phyloP scores from a whole-genome alignment of 92 coral and sea anemone species.

The Anthopleura xanthogrammica region DNA sequence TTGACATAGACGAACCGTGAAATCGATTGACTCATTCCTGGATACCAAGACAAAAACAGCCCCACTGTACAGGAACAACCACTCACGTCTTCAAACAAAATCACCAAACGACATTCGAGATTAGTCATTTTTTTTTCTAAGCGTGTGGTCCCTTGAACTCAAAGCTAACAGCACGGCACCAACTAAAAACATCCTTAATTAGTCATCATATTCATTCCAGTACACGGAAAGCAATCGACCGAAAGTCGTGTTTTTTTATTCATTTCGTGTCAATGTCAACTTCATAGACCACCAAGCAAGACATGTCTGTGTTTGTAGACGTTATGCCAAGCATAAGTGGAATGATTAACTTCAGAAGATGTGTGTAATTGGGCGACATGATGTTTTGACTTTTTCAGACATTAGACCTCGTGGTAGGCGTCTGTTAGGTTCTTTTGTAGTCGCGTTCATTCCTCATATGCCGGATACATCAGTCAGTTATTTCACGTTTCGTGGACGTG shows the following conservation, averaged over 20 bases:
- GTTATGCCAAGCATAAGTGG: background rate
- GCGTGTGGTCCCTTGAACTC: background rate
- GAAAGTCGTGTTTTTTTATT: background rate
- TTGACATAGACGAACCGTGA: background rate
- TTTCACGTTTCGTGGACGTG: background rate
- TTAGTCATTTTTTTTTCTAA: background rate
- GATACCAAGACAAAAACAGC: background rate
- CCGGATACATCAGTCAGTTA: background rate
- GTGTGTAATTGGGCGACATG: background rate
- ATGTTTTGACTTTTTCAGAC: background rate
- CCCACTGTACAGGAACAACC: background rate
- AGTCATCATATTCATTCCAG: background rate
- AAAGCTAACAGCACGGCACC: too few species aligned
- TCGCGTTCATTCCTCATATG: background rate
- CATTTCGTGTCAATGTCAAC: too few species aligned
- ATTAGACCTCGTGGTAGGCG: background rate
- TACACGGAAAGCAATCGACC: background rate
- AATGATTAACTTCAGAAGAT: too few species aligned
- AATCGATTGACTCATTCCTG: too few species aligned
- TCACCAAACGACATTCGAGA: background rate
- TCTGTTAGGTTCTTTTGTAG: background rate
- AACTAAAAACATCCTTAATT: background rate
- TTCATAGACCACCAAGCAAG: too few species aligned
- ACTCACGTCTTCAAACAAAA: background rate
- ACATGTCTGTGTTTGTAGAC: too few species aligned